These are phyloP conservation scores for Salmo trutta DNA, from an alignment of 2,797 vertebrate species.

Conservation along the genomic window DNA sequence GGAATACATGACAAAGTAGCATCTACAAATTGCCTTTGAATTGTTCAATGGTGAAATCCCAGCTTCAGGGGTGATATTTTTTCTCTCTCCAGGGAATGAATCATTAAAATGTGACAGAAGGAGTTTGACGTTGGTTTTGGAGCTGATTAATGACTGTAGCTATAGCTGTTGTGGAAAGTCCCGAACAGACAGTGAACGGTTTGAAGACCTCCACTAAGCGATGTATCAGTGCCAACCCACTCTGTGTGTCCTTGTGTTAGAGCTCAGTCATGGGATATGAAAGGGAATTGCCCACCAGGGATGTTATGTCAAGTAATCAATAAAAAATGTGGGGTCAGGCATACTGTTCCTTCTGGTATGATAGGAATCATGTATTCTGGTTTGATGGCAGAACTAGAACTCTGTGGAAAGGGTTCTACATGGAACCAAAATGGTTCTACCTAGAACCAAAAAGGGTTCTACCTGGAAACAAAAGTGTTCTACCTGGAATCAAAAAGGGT, in stretches of 20 bases:
- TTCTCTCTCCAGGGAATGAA: slow-evolving; percentile 64
- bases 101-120: slow-evolving; percentile 72
- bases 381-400: too few species aligned
- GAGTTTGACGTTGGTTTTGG: slow-evolving; percentile 70
- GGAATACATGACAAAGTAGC: slow-evolving; percentile 70
- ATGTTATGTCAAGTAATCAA: background rate
- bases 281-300: background rate
- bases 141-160: slow-evolving; percentile 77
- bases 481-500: too few species aligned
- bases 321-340: background rate
- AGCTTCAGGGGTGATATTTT: slow-evolving; percentile 65
- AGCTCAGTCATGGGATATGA: background rate
- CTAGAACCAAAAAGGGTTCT: too few species aligned
- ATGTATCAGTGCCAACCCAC: slow-evolving; percentile 23
- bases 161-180: slow-evolving; percentile 74
- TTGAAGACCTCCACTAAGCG: slow-evolving; percentile 56
- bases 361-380: background rate
- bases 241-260: slow-evolving; percentile 4
- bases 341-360: background rate
- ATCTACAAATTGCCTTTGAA: slow-evolving; percentile 71
- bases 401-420: too few species aligned
- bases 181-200: slow-evolving; percentile 59
- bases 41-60: slow-evolving; percentile 74
- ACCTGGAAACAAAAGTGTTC: too few species aligned
- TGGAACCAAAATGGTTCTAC: too few species aligned